These are phyloP conservation scores for Archegozetes longisetosus DNA, from an alignment of 1,140 invertebrate genomes.

Conservation along the genomic window DNA sequence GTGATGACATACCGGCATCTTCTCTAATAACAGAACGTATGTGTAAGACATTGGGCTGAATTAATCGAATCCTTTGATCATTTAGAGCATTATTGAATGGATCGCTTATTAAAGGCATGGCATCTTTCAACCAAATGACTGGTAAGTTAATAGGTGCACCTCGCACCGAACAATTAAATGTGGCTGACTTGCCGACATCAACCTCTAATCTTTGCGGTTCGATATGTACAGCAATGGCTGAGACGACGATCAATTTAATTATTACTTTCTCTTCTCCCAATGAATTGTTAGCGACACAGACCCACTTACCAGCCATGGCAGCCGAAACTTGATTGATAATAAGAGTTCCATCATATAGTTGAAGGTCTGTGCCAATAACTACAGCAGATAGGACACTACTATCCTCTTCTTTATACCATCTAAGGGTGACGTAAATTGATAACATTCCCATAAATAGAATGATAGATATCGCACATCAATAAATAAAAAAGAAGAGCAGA, in stretches of 20 bases:
- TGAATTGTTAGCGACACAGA: slow-evolving; percentile 24
- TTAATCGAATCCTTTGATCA: background rate
- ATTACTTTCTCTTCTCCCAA: slow-evolving; percentile 23
- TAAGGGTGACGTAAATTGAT: too few species aligned
- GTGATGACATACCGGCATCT: slow-evolving; percentile 35
- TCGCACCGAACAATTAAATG: slow-evolving; percentile 65
- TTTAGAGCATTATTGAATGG: slow-evolving; percentile 24
- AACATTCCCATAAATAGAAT: too few species aligned
- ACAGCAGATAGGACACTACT: slow-evolving; percentile 6
- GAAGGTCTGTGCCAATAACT: background rate
- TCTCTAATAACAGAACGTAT: slow-evolving; percentile 25
- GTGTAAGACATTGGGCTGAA: slow-evolving; percentile 20
- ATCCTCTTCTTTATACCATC: slow-evolving; percentile 21
- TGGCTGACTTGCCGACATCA: slow-evolving; percentile 58
- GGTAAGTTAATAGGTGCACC: slow-evolving; percentile 56
- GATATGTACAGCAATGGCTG: background rate
- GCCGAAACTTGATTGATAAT: slow-evolving; percentile 17
- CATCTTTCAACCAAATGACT: slow-evolving; percentile 46
- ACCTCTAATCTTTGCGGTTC: slow-evolving; percentile 53
- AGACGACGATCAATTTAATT: slow-evolving; percentile 18
- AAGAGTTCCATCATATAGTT: slow-evolving; percentile 18
- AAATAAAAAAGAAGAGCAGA: too few species aligned
- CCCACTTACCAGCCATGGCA: slow-evolving; percentile 22
- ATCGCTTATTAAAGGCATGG: slow-evolving; percentile 23
- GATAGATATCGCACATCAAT: too few species aligned